Conservation (phyloP, 2,888 invertebrate species). For the Lepeophtheirus nordmannii region DNA sequence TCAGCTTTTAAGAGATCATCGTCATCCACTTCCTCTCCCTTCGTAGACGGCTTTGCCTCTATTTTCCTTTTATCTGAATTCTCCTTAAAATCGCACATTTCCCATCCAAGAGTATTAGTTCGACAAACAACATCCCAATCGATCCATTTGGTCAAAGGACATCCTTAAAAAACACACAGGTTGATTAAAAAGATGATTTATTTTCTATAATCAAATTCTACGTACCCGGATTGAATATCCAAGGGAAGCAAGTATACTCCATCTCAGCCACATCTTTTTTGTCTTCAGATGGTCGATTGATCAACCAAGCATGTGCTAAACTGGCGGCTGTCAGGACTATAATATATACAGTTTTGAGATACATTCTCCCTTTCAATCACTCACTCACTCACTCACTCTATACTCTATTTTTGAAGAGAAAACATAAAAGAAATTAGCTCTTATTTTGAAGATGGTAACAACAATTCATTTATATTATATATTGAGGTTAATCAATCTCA, state of each 20-base stretch:
- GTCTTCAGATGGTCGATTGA: too few species aligned
- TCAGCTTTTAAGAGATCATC: background rate
- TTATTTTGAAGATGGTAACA: too few species aligned
- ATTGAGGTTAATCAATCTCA: constrained; percentile 1
- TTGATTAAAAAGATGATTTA: background rate
- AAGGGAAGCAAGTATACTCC: constrained; percentile 16
- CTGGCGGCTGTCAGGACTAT: too few species aligned
- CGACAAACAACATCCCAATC: constrained; percentile 18
- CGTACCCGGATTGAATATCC: constrained; percentile 22
- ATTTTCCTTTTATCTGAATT: background rate
- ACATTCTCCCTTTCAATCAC: background rate
- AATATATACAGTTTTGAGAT: too few species aligned
- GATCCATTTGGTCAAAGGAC: background rate
- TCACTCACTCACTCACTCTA: constrained; percentile 1
- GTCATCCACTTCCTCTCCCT: background rate
- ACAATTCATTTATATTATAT: too few species aligned
- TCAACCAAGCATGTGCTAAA: too few species aligned
- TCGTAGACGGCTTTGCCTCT: background rate
- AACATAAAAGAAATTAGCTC: too few species aligned
- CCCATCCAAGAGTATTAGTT: constrained; percentile 19
- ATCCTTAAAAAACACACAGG: constrained; percentile 4
- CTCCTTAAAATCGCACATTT: constrained; percentile 3
- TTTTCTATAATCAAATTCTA: background rate
- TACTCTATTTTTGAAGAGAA: background rate
- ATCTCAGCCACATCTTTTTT: background rate